Conservation (phyloP, 2,797 vertebrate genomes). For the Corythornis leucogaster region DNA sequence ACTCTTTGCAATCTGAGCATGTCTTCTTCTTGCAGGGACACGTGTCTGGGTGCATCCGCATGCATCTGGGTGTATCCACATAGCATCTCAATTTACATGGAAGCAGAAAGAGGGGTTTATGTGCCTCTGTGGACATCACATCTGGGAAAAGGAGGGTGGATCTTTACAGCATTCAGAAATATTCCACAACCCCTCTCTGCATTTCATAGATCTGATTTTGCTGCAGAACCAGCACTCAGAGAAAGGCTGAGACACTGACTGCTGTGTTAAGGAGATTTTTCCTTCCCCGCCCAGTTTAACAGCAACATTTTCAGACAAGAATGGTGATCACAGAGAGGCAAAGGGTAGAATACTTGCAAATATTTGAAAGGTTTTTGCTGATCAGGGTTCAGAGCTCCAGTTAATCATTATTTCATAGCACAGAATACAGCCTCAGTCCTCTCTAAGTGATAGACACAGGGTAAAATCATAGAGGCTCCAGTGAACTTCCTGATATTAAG, state of each 20-base stretch:
- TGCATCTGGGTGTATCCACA: too few species aligned
- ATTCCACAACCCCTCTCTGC: background rate
- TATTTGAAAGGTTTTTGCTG: background rate
- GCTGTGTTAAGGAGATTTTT: background rate
- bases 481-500: background rate
- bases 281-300: background rate
- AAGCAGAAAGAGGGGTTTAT: background rate
- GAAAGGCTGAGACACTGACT: background rate
- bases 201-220: background rate
- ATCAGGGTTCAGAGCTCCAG: background rate
- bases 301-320: background rate
- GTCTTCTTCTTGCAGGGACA: rapidly evolving
- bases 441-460: background rate
- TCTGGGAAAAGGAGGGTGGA: background rate
- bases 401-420: background rate
- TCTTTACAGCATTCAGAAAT: background rate
- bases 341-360: background rate
- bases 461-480: background rate
- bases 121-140: background rate
- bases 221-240: background rate
- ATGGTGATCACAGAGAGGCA: background rate
- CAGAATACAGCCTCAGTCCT: background rate
- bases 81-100: too few species aligned
- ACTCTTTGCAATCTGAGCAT: background rate
- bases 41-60: rapidly evolving